Evolutionary conservation across 2,113 vertebrate species (phyloP).

Genomic region (Archilochus colubris): DNA sequence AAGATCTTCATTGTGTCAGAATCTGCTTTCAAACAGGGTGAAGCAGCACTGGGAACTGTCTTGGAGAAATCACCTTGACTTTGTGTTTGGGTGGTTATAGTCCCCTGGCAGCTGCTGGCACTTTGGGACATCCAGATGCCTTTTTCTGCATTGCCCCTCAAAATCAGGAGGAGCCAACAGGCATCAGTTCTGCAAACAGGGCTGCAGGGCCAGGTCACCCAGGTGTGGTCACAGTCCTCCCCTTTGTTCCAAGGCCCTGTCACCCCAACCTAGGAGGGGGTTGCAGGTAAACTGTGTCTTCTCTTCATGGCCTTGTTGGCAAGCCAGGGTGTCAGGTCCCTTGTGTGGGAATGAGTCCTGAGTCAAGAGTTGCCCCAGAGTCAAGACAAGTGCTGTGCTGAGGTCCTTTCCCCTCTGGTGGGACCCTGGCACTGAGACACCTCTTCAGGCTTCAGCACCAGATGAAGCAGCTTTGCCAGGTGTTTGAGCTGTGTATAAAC

Average conservation of each 20-base stretch:
- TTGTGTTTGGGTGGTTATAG: background rate
- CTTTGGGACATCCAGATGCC: background rate
- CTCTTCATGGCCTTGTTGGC: background rate
- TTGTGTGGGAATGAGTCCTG: background rate
- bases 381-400: background rate
- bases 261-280: background rate
- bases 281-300: background rate
- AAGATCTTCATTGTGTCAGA: background rate
- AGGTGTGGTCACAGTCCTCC: background rate
- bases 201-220: background rate
- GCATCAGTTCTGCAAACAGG: background rate
- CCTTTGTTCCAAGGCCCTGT: background rate
- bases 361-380: background rate
- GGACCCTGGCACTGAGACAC: background rate
- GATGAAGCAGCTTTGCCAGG: rapidly evolving
- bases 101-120: rapidly evolving
- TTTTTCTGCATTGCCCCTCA: background rate
- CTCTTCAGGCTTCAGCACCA: background rate
- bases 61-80: background rate
- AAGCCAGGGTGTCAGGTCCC: background rate
- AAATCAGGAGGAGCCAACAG: background rate
- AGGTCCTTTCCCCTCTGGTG: background rate
- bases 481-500: background rate
- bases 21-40: background rate
- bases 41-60: background rate